Conservation (phyloP, 2,797 vertebrate genomes). For the Erethizon dorsatum region DNA sequence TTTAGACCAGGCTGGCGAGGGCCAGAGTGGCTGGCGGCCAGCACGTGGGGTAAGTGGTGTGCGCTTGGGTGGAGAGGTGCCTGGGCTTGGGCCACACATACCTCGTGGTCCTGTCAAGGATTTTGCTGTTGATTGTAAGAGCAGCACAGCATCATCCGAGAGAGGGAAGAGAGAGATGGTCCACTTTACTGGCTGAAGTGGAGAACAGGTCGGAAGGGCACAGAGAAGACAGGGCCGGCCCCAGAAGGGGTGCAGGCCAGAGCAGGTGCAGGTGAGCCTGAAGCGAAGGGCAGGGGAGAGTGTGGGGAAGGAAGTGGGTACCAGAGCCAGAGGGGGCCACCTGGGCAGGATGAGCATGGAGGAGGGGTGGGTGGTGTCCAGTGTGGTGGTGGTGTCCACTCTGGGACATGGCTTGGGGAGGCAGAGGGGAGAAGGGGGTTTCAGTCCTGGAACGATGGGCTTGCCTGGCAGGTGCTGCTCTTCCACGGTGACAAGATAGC, state of each 20-base stretch:
- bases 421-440: neutral
- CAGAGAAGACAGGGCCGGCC: neutral
- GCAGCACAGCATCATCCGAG: neutral
- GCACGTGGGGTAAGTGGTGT: neutral
- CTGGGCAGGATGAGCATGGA: neutral
- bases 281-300: rapidly evolving
- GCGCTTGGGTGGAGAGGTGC: neutral
- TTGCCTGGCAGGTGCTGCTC: neutral
- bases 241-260: neutral
- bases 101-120: neutral
- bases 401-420: neutral
- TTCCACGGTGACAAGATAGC: neutral
- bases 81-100: too few species aligned
- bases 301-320: neutral
- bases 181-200: neutral
- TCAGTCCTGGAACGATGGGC: neutral
- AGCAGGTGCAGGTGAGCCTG: neutral
- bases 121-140: slow-evolving; percentile 4
- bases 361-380: neutral
- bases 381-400: neutral
- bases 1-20: neutral
- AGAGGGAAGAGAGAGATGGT: neutral
- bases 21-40: neutral
- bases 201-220: neutral
- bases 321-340: neutral